These are phyloP conservation scores for Brachionus rotundiformis DNA, from an alignment of 1,140 invertebrate species.

Conservation along the genomic window DNA sequence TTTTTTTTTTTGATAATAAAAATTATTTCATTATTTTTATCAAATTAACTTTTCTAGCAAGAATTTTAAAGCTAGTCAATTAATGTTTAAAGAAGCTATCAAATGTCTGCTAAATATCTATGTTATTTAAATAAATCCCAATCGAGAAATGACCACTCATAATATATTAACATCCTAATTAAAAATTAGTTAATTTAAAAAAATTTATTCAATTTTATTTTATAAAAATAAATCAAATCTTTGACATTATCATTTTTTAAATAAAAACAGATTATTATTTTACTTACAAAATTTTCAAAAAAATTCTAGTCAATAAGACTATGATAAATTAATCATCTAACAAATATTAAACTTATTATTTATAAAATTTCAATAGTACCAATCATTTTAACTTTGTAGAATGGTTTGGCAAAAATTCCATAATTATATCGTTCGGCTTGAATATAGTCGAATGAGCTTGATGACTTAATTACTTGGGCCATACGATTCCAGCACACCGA, in stretches of 20 bases:
- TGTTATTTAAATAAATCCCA: too few species aligned
- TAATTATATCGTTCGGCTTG: conserved; percentile 27
- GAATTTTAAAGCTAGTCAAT: too few species aligned
- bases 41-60: too few species aligned
- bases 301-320: not conserved
- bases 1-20: not conserved
- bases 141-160: too few species aligned
- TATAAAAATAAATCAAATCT: not conserved
- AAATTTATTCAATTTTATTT: not conserved
- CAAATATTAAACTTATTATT: not conserved
- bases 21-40: too few species aligned
- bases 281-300: conserved; percentile 17
- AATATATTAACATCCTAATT: too few species aligned
- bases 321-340: not conserved
- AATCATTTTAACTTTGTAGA: conserved; percentile 27
- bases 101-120: too few species aligned
- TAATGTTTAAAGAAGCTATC: too few species aligned
- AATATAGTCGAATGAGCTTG: not conserved
- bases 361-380: conserved; percentile 29
- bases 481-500: conserved; percentile 13
- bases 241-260: too few species aligned
- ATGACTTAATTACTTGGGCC: conserved; percentile 20
- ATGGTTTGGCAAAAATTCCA: conserved; percentile 9
- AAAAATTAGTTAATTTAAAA: too few species aligned
- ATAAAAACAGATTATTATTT: not conserved